Conservation (phyloP, 1,140 invertebrate genomes). For the Leucophenga varia region DNA sequence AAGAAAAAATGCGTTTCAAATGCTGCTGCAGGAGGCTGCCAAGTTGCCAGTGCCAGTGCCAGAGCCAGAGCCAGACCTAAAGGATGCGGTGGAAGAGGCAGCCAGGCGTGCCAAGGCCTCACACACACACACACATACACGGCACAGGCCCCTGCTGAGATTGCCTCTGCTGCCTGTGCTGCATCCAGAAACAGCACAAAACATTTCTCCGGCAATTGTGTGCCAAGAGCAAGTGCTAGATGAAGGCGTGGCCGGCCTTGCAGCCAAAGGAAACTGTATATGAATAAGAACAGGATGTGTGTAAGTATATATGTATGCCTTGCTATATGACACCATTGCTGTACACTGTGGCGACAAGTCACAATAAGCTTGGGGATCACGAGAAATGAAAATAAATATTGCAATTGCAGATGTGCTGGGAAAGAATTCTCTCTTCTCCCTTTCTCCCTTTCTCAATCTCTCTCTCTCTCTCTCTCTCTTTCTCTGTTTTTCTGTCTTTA, state of each 20-base stretch:
- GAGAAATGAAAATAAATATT: too few species aligned
- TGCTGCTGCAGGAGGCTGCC: conserved; percentile 20
- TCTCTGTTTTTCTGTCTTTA: too few species aligned
- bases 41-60: too few species aligned
- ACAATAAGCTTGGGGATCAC: too few species aligned
- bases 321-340: neutral
- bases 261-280: neutral
- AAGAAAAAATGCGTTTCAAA: conserved; percentile 18
- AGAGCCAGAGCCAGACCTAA: too few species aligned
- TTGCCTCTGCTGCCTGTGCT: conserved; percentile 21
- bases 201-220: conserved; percentile 24
- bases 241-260: neutral
- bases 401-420: too few species aligned
- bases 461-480: neutral
- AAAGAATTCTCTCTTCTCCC: neutral
- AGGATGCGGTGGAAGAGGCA: conserved; percentile 19
- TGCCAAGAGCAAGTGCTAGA: conserved; percentile 25
- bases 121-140: conserved; percentile 7
- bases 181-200: conserved; percentile 16
- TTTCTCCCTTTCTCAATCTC: neutral
- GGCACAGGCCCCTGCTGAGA: conserved; percentile 36
- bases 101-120: conserved; percentile 30
- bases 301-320: neutral
- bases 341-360: too few species aligned
- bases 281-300: too few species aligned